phyloP scores from a whole-genome alignment of 2,113 vertebrate genomes.

The Chloebia gouldiae region DNA sequence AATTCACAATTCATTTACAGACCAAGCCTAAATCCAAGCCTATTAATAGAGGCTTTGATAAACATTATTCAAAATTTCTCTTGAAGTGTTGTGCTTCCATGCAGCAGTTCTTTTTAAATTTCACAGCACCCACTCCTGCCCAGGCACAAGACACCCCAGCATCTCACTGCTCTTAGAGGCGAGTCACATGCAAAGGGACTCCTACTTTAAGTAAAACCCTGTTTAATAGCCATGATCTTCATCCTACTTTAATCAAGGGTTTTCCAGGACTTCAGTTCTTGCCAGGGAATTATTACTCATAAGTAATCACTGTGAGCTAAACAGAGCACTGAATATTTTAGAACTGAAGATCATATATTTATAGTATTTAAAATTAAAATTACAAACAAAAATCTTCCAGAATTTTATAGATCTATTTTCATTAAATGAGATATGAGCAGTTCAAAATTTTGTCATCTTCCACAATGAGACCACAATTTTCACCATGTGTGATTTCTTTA shows the following conservation, averaged over 20 bases:
- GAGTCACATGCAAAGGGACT: background rate
- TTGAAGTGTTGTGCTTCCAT: background rate
- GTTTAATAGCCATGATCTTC: background rate
- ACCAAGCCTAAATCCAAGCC: background rate
- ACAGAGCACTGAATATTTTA: background rate
- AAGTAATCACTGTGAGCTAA: background rate
- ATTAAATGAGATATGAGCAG: background rate
- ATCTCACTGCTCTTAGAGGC: background rate
- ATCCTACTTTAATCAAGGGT: background rate
- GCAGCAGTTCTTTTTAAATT: background rate
- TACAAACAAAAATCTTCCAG: background rate
- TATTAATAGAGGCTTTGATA: background rate
- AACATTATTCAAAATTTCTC: background rate
- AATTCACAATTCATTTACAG: background rate
- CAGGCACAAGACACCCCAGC: background rate
- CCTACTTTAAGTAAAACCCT: background rate
- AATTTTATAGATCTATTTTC: background rate
- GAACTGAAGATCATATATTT: background rate
- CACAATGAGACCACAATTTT: background rate
- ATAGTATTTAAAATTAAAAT: background rate
- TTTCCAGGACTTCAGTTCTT: background rate
- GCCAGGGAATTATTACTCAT: background rate
- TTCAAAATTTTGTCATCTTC: conserved; percentile 12
- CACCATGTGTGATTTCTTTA: background rate
- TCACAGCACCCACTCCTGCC: background rate